Percentiles rank a stretch among this genome's conserved stretches.
Evolutionary conservation across 2,888 invertebrate species (phyloP).

Genomic region (Chirona hameri): DNA sequence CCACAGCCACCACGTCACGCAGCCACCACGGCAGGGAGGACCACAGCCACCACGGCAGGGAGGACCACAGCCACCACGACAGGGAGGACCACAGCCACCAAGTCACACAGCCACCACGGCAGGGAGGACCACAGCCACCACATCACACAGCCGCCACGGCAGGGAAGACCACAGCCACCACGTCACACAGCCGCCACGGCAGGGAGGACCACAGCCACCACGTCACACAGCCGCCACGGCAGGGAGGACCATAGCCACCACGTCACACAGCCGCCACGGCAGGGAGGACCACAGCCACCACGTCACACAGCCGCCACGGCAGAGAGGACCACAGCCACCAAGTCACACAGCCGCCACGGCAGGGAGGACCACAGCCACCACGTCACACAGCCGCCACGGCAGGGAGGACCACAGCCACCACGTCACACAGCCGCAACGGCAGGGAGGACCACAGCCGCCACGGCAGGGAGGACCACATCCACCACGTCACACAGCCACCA

Average conservation of each 20-base stretch:
- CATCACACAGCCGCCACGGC: not conserved
- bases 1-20: too few relatives aligned
- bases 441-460: not conserved
- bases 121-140: too few relatives aligned
- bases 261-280: not conserved
- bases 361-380: too few relatives aligned
- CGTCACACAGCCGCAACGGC: not conserved
- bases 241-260: too few relatives aligned
- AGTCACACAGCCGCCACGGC: not conserved
- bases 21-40: not conserved
- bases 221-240: not conserved
- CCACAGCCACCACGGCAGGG: not conserved
- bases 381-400: not conserved
- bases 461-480: not conserved
- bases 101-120: not conserved
- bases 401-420: too few relatives aligned
- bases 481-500: not conserved
- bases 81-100: too few relatives aligned
- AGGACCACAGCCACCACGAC: not conserved
- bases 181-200: not conserved
- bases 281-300: too few relatives aligned
- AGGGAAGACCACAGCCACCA: too few relatives aligned
- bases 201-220: too few relatives aligned
- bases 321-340: too few relatives aligned
- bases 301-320: not conserved